phyloP scores from a whole-genome alignment of 2,113 vertebrate genomes.

The Ceyx melanurus region DNA sequence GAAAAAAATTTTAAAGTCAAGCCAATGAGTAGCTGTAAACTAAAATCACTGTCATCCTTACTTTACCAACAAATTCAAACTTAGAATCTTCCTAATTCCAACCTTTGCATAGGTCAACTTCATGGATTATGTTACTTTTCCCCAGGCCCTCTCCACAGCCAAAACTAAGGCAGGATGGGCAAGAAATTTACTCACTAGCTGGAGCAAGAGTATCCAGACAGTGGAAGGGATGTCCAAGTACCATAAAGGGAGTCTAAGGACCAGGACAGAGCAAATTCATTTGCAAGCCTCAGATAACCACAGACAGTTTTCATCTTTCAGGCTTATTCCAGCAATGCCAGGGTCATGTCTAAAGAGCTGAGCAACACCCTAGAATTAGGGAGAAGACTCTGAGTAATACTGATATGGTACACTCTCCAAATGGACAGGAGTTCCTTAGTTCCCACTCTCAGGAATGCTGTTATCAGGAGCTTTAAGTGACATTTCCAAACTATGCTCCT shows the following conservation, averaged over 20 bases:
- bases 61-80: neutral
- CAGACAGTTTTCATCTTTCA: neutral
- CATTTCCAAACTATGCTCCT: neutral
- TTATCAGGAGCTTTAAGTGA: neutral
- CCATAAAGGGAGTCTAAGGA: neutral
- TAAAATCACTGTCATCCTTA: neutral
- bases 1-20: neutral
- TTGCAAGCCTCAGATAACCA: neutral
- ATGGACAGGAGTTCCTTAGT: neutral
- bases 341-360: neutral
- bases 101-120: constrained; percentile 8
- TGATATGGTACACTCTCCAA: neutral
- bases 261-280: neutral
- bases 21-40: constrained; percentile 3
- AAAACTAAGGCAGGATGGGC: neutral
- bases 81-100: neutral
- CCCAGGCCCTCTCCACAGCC: neutral
- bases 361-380: neutral
- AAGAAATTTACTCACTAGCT: constrained; percentile 26
- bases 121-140: neutral
- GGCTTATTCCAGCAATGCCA: neutral
- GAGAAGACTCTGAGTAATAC: neutral
- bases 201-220: neutral
- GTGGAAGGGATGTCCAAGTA: neutral
- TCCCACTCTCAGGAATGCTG: neutral